A percentile compares a stretch with the other conserved stretches of the same genome.
Conservation (phyloP, 2,797 vertebrate genomes). For the Lacerta bilineata region DNA sequence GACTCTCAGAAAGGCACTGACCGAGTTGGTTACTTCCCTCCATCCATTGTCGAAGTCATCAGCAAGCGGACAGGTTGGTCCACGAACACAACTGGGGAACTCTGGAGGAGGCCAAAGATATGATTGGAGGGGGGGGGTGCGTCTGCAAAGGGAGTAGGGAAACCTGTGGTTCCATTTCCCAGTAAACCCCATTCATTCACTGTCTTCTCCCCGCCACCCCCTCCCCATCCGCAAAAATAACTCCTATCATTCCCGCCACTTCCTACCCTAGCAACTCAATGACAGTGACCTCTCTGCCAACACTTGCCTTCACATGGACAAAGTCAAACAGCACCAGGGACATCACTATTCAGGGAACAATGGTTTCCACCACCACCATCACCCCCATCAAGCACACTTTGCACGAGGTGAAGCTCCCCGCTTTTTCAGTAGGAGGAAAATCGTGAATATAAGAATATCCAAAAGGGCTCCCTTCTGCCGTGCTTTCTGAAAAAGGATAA, state of each 20-base stretch:
- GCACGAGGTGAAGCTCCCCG: background rate
- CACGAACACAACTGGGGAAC: background rate
- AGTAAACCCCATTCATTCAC: background rate
- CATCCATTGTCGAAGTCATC: slow-evolving; percentile 96
- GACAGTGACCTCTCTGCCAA: background rate
- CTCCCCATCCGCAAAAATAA: background rate
- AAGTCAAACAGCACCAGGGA: background rate
- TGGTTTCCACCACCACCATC: background rate
- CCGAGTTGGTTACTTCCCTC: slow-evolving; percentile 94
- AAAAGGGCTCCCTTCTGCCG: background rate
- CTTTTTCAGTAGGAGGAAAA: background rate
- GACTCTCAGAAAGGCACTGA: slow-evolving; percentile 92
- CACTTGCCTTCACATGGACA: background rate
- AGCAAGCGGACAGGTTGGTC: slow-evolving; percentile 89
- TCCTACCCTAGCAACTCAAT: background rate
- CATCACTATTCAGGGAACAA: background rate
- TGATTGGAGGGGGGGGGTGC: background rate
- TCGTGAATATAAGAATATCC: background rate
- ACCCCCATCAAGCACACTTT: background rate
- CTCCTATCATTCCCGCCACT: too few species aligned
- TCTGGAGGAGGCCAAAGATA: too few species aligned
- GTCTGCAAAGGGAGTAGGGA: background rate
- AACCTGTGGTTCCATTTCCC: background rate
- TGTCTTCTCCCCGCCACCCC: background rate
- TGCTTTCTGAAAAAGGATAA: background rate